These are phyloP conservation scores for Anabas testudineus DNA, from an alignment of 2,797 vertebrate species.

Conservation along the genomic window DNA sequence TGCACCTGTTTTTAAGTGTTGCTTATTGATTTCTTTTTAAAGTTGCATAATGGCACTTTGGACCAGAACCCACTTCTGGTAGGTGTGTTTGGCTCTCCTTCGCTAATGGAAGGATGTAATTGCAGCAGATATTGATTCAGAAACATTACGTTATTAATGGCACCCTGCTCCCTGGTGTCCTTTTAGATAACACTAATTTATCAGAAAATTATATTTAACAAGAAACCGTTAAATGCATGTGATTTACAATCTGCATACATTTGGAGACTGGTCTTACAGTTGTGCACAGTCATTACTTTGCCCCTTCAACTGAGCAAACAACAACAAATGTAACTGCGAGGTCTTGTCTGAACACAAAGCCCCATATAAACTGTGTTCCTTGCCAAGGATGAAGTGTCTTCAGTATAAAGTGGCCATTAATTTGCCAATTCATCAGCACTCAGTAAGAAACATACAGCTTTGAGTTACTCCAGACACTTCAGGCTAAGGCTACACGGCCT, in stretches of 20 bases:
- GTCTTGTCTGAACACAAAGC: slow-evolving; percentile 18
- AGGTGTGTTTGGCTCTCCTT: not conserved
- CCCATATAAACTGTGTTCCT: slow-evolving; percentile 9
- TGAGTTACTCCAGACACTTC: slow-evolving; percentile 3
- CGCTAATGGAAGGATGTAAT: slow-evolving; percentile 20
- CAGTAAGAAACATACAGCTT: slow-evolving; percentile 14
- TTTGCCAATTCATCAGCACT: slow-evolving; percentile 14
- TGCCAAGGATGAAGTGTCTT: not conserved
- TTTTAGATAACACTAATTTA: slow-evolving; percentile 18
- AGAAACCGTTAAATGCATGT: slow-evolving; percentile 15
- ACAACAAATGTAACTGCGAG: slow-evolving; percentile 1
- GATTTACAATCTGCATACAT: slow-evolving; percentile 31
- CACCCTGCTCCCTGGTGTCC: not conserved
- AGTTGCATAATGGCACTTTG: slow-evolving; percentile 8
- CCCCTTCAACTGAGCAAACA: slow-evolving; percentile 4
- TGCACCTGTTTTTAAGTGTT: not conserved
- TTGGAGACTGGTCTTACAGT: slow-evolving; percentile 6
- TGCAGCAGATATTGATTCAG: slow-evolving; percentile 20
- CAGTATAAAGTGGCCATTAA: slow-evolving; percentile 14
- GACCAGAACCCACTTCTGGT: slow-evolving; percentile 5
- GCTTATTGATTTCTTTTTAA: not conserved
- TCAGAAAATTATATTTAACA: not conserved
- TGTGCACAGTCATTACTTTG: slow-evolving; percentile 27
- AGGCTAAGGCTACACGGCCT: not conserved
- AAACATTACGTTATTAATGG: slow-evolving; percentile 13